Base-by-base conservation (phyloP, 2,113 vertebrate species). In the Cervus canadensis region DNA sequence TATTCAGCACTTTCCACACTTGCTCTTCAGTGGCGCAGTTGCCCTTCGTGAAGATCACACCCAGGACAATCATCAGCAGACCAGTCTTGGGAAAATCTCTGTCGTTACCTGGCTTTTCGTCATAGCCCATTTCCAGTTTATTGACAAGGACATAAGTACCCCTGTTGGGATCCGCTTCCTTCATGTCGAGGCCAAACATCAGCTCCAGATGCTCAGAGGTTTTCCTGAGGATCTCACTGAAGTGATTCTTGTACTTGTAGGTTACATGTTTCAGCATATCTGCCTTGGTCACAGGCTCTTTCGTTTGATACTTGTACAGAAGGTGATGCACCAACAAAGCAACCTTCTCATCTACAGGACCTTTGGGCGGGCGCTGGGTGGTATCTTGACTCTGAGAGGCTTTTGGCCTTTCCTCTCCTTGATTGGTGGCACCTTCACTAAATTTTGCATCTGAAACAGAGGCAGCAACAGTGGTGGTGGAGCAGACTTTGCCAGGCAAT, bases 81-180 rank as follows among this genome's bases (percentile, higher is more conserved):
- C 88, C 81, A 0, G 89, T 76, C 52, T 71, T 97, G 45, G 96
- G 96, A n/a, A 97, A 5, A 16, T 81, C 36, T 88, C 30, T 56
- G 28, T 26, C 43, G n/a, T 84, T 64, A 90, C 1, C 57, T 14
- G 25, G 17, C 64, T 10, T 64, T 3, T 7, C 23, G 7, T 94
- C 62, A 4, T 0, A 76, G 71, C 26, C 81, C 15, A 28, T 1
- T 43, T 96, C 88, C 36, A 97, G 5, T 40, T 98, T 98, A 81
- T 96, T 92, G n/a, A 98, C 3, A 12, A 97, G 95, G 36, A 98
- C 50, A 3, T 90, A 96, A 57, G n/a, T 60, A n/a, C 45, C 89
- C 21, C n/a, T 96, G 48, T 79, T 79, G 67, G 91, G 60, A 92
- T 96, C 95, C 26, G 92, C 12, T 96, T 94, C 84, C 67, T 96